Base-by-base conservation (phyloP, 2,113 vertebrate species). In the Casuarius casuarius region DNA sequence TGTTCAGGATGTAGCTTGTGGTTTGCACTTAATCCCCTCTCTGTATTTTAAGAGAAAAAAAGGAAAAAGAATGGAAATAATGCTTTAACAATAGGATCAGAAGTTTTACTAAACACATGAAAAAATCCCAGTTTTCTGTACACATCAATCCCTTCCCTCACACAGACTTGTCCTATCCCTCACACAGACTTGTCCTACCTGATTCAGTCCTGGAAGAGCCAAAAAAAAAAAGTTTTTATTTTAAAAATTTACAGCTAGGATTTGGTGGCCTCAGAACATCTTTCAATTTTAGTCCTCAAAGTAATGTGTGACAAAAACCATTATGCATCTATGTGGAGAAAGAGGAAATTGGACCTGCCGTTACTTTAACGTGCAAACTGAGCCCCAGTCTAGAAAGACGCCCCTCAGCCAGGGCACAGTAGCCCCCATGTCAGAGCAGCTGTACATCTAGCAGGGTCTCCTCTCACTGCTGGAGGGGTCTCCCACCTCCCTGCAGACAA, bases 11-110 rank as follows among this genome's bases (percentile, higher is more conserved):
- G 82, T 90, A 59, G 38, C 46, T 84, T 87, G 14, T 85, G 68
- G 93, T 94, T 29, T 85, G 58, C 68, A 84, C 56, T 70, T 94
- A 92, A 92, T 92, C 31, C 17, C 38, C 68, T 89, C 84, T 94
- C 85, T 91, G 94, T 80, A 94, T 58, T 77, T 93, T 84, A 81
- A 91, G 66, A 3, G 10, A 21, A n/a, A n/a, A 38, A 46, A n/a
- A 35, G 51, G 26, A 23, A 26, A 31, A 3, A 83, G 26, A 91
- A 58, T 40, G 52, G 71, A 92, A 95, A 83, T 49, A 25, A 17
- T 74, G 49, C 26, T 93, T 94, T 89, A 71, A 92, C 84, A 94
- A 80, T 16, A 80, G 42, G 49, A 89, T 77, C 71, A 62, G 72
- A 84, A 1, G 28, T 70, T 92, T 78, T 82, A 71, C 58, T 79